Evolutionary conservation across 2,888 invertebrate genomes (phyloP), one percentile per base, ranked within the genome.

Genomic region (Scaptomyza caliginosa): DNA sequence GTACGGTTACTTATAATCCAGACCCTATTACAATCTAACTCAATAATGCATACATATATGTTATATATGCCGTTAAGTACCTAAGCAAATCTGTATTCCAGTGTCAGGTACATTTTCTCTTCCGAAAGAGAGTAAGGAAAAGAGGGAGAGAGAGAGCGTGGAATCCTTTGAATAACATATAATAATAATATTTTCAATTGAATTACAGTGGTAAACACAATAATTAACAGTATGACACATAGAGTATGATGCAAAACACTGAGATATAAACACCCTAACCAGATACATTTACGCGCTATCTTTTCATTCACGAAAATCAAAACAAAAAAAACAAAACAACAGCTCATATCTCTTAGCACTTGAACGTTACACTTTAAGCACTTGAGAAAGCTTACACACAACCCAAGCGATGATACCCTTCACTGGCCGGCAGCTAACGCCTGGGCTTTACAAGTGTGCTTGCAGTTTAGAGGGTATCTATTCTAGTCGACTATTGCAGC

Each of bases 181-280:
- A n/a, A n/a, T n/a, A n/a, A n/a, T n/a, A n/a, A n/a, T n/a, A n/a
- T n/a, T n/a, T n/a, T n/a, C 11, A 28, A 28, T 28, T 28, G 17
- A 36, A 36, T 52, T 13, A 13, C n/a, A n/a, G n/a, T n/a, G 32
- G 70, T 65, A 60, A 71, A 56, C 62, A 71, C 42, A 62, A 66
- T 49, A 71, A 71, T 71, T 67, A 71, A 51, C 32, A 45, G 39
- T 7, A 28, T 42, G 26, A 45, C 28, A 19, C 34, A 36, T 48
- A 34, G 28, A 26, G 13, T 30, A 36, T 32, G 30, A 36, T 32
- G 30, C 5, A n/a, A 26, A 19, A 7, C 13, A 23, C n/a, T 16
- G 16, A n/a, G 6, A 19, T 8, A 10, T 30, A n/a, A 0, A 26
- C 10, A 5, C 13, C 4, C 32, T 3, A 16, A 16, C 2, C 23